phyloP scores from a whole-genome alignment of 2,797 vertebrate species.

The Melanotaenia pygmaea region DNA sequence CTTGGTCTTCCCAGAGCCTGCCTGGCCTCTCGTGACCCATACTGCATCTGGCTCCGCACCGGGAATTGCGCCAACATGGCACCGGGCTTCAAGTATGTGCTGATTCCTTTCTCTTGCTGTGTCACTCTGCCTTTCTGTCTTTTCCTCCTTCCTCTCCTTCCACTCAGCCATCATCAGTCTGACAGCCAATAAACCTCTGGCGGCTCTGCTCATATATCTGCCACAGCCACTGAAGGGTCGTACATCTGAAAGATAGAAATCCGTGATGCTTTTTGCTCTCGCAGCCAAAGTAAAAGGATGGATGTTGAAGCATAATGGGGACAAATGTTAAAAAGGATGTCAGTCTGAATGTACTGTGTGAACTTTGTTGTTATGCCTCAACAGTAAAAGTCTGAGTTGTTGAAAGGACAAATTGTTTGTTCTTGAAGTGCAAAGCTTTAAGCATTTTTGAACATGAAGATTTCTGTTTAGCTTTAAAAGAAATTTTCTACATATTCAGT shows the following conservation, averaged over 20 bases:
- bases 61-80: conserved; percentile 82
- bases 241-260: conserved; percentile 48
- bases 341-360: not conserved
- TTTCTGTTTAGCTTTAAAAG: not conserved
- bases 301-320: conserved; percentile 19
- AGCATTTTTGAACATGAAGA: not conserved
- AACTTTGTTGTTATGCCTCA: conserved; percentile 22
- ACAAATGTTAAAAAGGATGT: conserved; percentile 30
- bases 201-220: conserved; percentile 31
- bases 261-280: conserved; percentile 15
- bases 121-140: not conserved
- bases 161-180: conserved; percentile 25
- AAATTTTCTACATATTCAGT: not conserved
- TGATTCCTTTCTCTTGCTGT: conserved; percentile 13
- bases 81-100: conserved; percentile 82
- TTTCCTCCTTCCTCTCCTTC: not conserved
- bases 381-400: conserved; percentile 4
- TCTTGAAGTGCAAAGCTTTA: not conserved
- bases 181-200: conserved; percentile 23
- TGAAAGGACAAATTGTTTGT: not conserved
- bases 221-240: not conserved
- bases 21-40: conserved; percentile 88
- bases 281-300: conserved; percentile 21
- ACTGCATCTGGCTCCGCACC: conserved; percentile 88
- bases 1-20: conserved; percentile 81